phyloP scores from a whole-genome alignment of 2,888 invertebrate species.

The Gnatocerus cornutus region DNA sequence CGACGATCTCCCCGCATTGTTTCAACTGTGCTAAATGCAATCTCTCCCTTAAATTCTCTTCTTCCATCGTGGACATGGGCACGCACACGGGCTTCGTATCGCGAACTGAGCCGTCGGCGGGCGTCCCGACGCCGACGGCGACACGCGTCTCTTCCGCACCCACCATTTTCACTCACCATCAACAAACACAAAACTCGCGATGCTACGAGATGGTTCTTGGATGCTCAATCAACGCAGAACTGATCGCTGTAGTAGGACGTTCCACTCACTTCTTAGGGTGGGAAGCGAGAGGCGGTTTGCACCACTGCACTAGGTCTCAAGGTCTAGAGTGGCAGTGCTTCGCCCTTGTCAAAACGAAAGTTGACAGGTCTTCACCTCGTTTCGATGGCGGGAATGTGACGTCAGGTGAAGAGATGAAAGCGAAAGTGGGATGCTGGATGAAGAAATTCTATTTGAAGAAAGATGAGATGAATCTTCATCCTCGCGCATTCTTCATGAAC shows the following conservation, averaged over 20 bases:
- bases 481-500: no score
- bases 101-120: constrained; percentile 45
- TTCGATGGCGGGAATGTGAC: constrained; percentile 17
- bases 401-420: constrained; percentile 12
- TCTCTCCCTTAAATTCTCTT: constrained; percentile 79
- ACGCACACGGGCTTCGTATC: constrained; percentile 57
- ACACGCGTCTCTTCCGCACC: constrained; percentile 41
- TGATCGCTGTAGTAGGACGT: constrained; percentile 61
- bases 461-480: no score
- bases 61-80: constrained; percentile 80
- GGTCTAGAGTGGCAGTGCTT: constrained; percentile 49
- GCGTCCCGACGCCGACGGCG: constrained; percentile 54
- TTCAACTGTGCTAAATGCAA: constrained; percentile 76
- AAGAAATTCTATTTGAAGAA: neutral
- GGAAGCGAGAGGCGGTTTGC: constrained; percentile 60
- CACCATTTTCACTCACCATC: constrained; percentile 47
- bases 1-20: constrained; percentile 79
- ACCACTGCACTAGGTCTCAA: constrained; percentile 52
- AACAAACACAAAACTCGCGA: constrained; percentile 39
- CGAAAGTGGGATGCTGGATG: neutral
- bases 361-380: constrained; percentile 38
- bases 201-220: constrained; percentile 61
- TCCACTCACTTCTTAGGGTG: constrained; percentile 66
- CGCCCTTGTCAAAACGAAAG: constrained; percentile 50
- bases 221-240: constrained; percentile 63